These are phyloP conservation scores for Eristalis tenax DNA, from an alignment of 2,888 invertebrate species.

Conservation along the genomic window DNA sequence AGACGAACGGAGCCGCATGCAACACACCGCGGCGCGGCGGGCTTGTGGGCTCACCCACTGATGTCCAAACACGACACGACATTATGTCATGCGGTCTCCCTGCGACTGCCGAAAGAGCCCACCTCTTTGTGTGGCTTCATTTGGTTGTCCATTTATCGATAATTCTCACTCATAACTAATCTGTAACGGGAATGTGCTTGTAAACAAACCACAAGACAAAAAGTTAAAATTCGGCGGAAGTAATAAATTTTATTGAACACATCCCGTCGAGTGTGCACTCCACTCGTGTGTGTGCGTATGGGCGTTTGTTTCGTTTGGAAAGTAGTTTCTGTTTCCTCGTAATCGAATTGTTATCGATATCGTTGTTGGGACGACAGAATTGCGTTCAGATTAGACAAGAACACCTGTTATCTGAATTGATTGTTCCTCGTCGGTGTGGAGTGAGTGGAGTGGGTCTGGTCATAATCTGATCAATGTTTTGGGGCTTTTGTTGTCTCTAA, in stretches of 20 bases:
- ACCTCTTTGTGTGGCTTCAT: neutral
- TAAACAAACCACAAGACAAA: neutral
- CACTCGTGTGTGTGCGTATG: neutral
- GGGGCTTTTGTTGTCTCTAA: neutral
- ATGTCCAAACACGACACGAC: neutral
- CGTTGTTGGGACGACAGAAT: neutral
- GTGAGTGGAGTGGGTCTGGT: neutral
- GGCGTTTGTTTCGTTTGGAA: neutral
- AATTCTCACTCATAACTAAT: neutral
- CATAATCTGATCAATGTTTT: neutral
- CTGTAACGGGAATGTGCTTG: neutral
- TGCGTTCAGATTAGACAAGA: constrained; percentile 15
- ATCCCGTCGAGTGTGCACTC: neutral
- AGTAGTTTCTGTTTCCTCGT: neutral
- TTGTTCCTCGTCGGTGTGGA: neutral
- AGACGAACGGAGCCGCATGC: neutral
- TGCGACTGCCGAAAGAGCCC: neutral
- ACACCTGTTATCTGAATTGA: constrained; percentile 24
- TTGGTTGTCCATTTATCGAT: neutral
- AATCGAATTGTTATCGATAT: constrained; percentile 5
- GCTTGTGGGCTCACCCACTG: neutral
- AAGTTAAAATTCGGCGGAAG: constrained; percentile 26
- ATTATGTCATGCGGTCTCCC: neutral
- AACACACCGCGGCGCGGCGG: neutral
- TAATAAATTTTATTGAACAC: constrained; percentile 23